A percentile compares a stretch with the other conserved stretches of the same genome.
Conservation (phyloP, 2,888 invertebrate species). For the Drosophila crucigera region DNA sequence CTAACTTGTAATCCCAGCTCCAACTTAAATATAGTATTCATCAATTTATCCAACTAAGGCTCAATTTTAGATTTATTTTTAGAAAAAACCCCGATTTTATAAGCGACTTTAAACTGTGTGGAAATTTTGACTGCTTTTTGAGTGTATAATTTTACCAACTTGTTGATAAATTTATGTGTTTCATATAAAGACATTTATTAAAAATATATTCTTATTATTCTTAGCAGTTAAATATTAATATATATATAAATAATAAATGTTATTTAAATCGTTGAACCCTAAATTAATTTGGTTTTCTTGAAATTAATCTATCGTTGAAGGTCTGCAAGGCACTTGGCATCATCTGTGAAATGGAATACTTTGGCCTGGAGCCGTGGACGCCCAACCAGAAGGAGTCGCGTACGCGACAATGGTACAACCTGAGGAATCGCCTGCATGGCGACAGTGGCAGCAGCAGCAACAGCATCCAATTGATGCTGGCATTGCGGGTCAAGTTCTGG, state of each 20-base stretch:
- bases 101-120: background rate
- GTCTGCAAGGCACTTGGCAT: conserved; percentile 93
- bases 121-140: no score
- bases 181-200: background rate
- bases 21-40: background rate
- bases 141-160: no score
- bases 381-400: conserved; percentile 87
- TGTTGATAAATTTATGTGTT: no score
- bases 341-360: conserved; percentile 94
- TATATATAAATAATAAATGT: no score
- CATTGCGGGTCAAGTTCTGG: conserved; percentile 92
- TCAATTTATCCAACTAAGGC: background rate
- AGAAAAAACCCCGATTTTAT: background rate
- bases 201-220: background rate
- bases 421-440: conserved; percentile 88
- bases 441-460: conserved; percentile 82
- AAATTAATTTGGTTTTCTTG: background rate
- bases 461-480: conserved; percentile 83
- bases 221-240: no score
- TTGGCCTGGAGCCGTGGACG: conserved; percentile 90
- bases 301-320: conserved; percentile 86
- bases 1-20: background rate
- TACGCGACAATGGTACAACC: conserved; percentile 94
- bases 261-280: background rate
- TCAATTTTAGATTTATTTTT: background rate